A percentile compares a stretch with the other conserved stretches of the same genome.
Evolutionary conservation across 1,140 invertebrate species (phyloP).

Genomic region (Aphelinus atriplicis): DNA sequence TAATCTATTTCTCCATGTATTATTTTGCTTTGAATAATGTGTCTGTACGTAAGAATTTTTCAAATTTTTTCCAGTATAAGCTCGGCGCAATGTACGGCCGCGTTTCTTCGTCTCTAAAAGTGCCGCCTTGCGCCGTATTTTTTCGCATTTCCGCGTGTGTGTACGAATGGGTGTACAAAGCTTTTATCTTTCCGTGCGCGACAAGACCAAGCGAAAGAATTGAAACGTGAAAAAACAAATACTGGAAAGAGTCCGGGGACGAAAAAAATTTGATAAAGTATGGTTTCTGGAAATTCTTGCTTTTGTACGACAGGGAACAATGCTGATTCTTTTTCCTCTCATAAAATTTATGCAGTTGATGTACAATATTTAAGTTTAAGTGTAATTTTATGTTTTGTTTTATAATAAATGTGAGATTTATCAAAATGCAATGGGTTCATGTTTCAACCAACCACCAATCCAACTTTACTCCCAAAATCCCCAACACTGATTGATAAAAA

Average conservation of each 20-base stretch:
- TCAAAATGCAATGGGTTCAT: background rate
- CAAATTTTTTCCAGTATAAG: constrained; percentile 26
- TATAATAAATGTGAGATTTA: constrained; percentile 39
- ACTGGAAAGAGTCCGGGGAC: too few relatives aligned
- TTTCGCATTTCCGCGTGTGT: constrained; percentile 29
- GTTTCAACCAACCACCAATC: too few relatives aligned
- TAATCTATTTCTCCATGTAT: constrained; percentile 17
- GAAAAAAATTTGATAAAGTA: constrained; percentile 21
- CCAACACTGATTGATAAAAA: too few relatives aligned
- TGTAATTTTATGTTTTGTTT: constrained; percentile 35
- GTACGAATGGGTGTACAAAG: background rate
- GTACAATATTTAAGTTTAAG: constrained; percentile 31
- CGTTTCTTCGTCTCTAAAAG: too few relatives aligned
- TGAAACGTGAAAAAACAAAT: background rate
- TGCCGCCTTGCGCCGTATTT: constrained; percentile 5
- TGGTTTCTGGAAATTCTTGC: constrained; percentile 15
- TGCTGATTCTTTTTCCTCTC: constrained; percentile 25
- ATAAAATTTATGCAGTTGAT: constrained; percentile 28
- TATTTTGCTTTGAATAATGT: constrained; percentile 30
- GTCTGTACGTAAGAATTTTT: constrained; percentile 17
- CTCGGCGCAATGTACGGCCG: background rate
- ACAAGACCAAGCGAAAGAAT: constrained; percentile 10
- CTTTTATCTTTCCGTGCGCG: constrained; percentile 9
- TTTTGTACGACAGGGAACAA: constrained; percentile 23
- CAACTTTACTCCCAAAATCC: too few relatives aligned